Conservation (phyloP, 2,113 vertebrate genomes). For the Passer domesticus region DNA sequence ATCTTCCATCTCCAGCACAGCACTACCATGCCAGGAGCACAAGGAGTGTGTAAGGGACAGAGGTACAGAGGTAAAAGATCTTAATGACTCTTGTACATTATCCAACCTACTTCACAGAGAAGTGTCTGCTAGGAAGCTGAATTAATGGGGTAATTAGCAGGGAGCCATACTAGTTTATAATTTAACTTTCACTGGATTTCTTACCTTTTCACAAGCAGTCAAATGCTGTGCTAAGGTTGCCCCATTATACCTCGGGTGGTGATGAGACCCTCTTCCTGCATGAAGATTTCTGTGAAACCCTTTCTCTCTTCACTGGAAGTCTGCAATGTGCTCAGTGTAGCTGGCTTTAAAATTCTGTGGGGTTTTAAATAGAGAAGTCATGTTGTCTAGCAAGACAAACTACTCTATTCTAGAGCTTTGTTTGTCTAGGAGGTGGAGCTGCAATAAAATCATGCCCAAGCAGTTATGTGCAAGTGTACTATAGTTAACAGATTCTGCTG, state of each 20-base stretch:
- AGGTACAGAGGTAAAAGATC: background rate
- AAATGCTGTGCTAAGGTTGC: background rate
- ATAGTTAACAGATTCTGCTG: background rate
- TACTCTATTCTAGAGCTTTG: background rate
- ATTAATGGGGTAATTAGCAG: background rate
- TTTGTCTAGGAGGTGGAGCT: constrained; percentile 19
- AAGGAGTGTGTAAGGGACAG: background rate
- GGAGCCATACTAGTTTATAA: background rate
- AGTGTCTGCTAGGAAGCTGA: background rate
- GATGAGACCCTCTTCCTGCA: background rate
- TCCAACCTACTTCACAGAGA: background rate
- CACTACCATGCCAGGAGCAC: background rate
- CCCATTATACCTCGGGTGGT: rapidly evolving
- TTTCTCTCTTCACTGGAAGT: background rate
- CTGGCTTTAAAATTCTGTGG: background rate
- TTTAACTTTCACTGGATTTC: background rate
- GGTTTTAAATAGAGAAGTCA: background rate
- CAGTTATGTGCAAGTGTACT: background rate
- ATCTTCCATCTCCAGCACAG: background rate
- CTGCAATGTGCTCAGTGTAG: background rate
- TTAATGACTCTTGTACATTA: background rate
- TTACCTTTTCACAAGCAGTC: background rate
- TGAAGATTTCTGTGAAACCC: background rate
- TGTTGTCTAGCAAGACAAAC: background rate
- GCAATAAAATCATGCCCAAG: background rate